A percentile compares a stretch with the other conserved stretches of the same genome.
phyloP scores from a whole-genome alignment of 1,140 invertebrate genomes.

The Rhopalosiphum padi region DNA sequence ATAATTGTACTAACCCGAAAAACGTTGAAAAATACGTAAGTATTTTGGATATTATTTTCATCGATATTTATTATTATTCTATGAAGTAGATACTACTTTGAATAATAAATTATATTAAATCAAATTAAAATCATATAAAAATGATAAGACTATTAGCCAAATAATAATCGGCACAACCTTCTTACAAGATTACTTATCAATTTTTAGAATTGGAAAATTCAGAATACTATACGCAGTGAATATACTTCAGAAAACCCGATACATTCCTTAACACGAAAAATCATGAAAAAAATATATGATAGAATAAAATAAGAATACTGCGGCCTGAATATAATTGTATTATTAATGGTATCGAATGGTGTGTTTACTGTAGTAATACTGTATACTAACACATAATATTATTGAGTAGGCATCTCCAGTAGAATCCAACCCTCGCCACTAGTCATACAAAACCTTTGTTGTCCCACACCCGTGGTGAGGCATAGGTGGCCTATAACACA shows the following conservation, averaged over 20 bases:
- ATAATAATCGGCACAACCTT: neutral
- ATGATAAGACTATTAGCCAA: neutral
- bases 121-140: neutral
- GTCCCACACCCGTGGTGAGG: conserved; percentile 22
- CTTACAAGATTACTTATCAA: neutral
- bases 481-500: conserved; percentile 27
- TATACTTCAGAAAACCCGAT: neutral
- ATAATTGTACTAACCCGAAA: neutral
- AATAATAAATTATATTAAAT: neutral
- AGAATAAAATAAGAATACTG: neutral
- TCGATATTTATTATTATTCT: neutral
- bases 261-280: neutral
- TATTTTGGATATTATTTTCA: neutral
- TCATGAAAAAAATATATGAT: neutral
- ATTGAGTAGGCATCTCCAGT: neutral
- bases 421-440: conserved; percentile 13
- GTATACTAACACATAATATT: neutral
- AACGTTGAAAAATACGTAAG: neutral
- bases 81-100: neutral
- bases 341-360: neutral
- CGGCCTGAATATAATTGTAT: neutral
- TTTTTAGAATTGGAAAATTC: neutral
- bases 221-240: neutral
- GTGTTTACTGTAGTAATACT: neutral
- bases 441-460: conserved; percentile 14